phyloP scores from a whole-genome alignment of 2,888 invertebrate species.

The Cephus pygmeus region DNA sequence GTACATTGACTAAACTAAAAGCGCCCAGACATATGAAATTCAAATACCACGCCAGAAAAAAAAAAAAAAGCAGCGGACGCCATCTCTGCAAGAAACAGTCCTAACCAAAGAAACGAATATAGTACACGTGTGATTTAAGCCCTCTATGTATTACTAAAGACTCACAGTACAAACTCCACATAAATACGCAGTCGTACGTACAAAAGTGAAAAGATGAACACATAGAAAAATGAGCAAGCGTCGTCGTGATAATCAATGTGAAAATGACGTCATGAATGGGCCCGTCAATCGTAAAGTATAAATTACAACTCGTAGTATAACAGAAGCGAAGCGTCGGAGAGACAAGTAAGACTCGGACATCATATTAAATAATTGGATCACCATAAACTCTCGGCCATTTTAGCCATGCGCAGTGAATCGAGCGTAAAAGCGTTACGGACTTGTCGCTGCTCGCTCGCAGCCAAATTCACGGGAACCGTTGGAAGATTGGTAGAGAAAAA shows the following conservation, averaged over 20 bases:
- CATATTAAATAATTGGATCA: neutral
- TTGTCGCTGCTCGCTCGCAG: slow-evolving; percentile 12
- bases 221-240: neutral
- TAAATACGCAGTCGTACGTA: neutral
- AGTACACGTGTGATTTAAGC: neutral
- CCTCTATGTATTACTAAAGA: neutral
- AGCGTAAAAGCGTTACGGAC: slow-evolving; percentile 34
- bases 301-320: neutral
- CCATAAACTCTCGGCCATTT: neutral
- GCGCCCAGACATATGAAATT: neutral
- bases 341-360: neutral
- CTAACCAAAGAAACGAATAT: neutral
- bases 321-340: neutral
- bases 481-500: slow-evolving; percentile 24
- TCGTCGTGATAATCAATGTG: neutral
- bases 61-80: neutral
- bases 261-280: neutral
- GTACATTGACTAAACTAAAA: neutral
- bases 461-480: slow-evolving; percentile 23
- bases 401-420: slow-evolving; percentile 40
- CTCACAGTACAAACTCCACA: neutral
- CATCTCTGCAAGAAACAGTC: neutral
- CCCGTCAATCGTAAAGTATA: neutral
- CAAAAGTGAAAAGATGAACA: neutral
- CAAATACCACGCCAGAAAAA: neutral